Evolutionary conservation across 2,113 vertebrate genomes (phyloP).

Genomic region (Aix galericulata): DNA sequence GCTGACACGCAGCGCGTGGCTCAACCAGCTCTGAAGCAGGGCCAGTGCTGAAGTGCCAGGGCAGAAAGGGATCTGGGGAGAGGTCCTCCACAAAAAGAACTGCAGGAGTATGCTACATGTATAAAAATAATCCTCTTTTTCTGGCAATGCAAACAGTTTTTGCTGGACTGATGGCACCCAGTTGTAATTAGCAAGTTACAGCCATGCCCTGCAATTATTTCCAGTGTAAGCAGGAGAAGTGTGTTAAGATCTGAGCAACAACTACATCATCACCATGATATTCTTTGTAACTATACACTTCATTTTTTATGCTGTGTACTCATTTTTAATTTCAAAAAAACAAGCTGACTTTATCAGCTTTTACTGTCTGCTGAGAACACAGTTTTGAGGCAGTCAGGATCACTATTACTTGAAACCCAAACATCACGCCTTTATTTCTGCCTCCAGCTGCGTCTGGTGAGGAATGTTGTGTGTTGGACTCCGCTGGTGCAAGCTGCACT

Average conservation of each 20-base stretch:
- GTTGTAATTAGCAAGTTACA: background rate
- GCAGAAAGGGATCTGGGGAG: background rate
- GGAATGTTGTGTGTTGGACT: background rate
- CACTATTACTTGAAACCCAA: background rate
- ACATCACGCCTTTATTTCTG: background rate
- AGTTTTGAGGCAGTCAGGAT: background rate
- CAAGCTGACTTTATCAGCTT: background rate
- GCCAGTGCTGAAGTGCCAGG: background rate
- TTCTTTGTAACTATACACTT: background rate
- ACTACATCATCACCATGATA: background rate
- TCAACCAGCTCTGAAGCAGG: background rate
- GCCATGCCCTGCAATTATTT: background rate
- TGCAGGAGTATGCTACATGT: background rate
- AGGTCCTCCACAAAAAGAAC: background rate
- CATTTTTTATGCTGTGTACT: background rate
- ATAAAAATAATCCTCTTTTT: background rate
- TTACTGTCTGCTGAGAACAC: background rate
- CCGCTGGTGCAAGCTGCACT: background rate
- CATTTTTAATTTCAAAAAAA: background rate
- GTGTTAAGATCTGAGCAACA: background rate
- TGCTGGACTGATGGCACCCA: background rate
- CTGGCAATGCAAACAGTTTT: background rate
- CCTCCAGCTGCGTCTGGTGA: background rate
- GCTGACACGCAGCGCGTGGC: background rate
- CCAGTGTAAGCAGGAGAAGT: background rate